Base-by-base conservation (phyloP, 2,888 invertebrate genomes). In the Polylopha cassiicola region DNA sequence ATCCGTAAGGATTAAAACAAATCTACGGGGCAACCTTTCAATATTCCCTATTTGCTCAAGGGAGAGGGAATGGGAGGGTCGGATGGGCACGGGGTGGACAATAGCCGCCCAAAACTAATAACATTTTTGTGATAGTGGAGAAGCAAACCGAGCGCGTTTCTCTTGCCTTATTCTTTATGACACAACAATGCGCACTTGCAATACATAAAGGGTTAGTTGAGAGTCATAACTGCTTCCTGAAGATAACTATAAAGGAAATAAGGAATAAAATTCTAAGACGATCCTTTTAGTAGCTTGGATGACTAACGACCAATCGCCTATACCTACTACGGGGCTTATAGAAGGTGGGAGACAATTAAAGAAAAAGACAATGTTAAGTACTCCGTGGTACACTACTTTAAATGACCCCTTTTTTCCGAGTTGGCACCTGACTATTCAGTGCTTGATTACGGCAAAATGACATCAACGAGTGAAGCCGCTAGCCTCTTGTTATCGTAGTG, bases 41-140 rank as follows among this genome's bases (percentile, higher is more conserved):
- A 74, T 73, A 68, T 61, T 55, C 62, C 55, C 53, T 68, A 68
- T 71, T 46, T 39, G 30, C 42, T 28, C 23, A 42, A 39, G 62
- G 61, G 65, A 55, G 65, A 61, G 66, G 61, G 60, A 58, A 54
- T 43, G 61, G 55, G 67, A 70, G 73, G 76, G 71, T 62, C 64
- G 68, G 60, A 56, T 62, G 70, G 63, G 65, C 61, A 58, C 58
- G 48, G 65, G 74, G 74, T 69, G 73, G 73, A 73, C 77, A 78
- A 81, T 77, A 79, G 74, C 77, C 77, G 65, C 72, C 76, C 72
- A 73, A 80, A 81, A 81, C 81, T 80, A 82, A 82, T 82, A 82
- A 80, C 77, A 82, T 81, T 80, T 81, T 82, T 82, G 74, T 73
- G 77, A 79, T 79, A 78, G 76, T 66, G 63, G 70, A 65, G 68